Base-by-base conservation (phyloP, 2,888 invertebrate genomes). In the Aphodius granarius region DNA sequence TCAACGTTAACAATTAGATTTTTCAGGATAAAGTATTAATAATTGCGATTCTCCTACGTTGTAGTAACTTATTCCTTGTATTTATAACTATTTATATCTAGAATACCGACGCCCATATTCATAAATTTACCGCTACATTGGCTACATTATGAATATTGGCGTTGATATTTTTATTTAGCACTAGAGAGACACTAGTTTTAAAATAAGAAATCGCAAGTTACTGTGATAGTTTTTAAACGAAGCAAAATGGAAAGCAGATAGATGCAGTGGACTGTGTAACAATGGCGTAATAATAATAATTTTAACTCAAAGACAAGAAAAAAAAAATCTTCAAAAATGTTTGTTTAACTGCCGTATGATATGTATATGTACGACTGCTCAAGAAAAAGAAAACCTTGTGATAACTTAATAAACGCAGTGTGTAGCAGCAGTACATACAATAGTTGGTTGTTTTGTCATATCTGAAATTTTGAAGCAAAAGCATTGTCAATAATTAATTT, bases 301-400 rank as follows among this genome's bases (percentile, higher is more conserved):
- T 70, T 20, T 70, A 21, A 21, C 21, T 70, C 17, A 72, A 74
- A 22, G 74, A 74, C 71, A 72, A 74, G 62, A 77, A 75, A 64
- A 62, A 75, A 68, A 63, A 75, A 71, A 76, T 66, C 71, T 43
- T 43, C 43, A 43, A 43, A 13, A 43, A 43, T 9, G 43, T 43
- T 43, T 43, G 6, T 43, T 43, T 43, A 43, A 43, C 43, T 43
- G 43, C 43, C 43, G 43, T 43, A 43, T 43, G 43, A 43, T 43
- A 43, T 43, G 43, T 43, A 43, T 43, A 13, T 43, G 43, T 43
- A 43, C 43, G 43, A 6, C 43, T 43, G 43, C 43, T 43, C 43
- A 43, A 43, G 13, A 3, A 43, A 43, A 43, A 43, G 13, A 43
- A 43, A 43, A 43, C 43, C 43, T 43, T 43, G 43, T 43, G 43